Conservation (phyloP, 2,888 invertebrate species). For the Cephonodes hylas region DNA sequence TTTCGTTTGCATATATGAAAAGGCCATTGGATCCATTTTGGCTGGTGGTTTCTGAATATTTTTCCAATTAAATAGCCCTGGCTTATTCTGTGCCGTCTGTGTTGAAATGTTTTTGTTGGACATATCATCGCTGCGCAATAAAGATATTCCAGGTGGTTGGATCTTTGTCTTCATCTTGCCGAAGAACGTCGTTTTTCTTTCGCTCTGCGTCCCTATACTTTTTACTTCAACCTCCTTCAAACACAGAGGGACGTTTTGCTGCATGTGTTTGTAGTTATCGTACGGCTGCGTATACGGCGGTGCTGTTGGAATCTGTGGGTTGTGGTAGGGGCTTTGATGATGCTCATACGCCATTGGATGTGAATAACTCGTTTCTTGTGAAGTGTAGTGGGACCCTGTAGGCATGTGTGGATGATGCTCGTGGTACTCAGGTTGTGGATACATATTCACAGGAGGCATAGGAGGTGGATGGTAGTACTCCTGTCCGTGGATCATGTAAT, state of each 20-base stretch:
- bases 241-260: slow-evolving; percentile 58
- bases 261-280: slow-evolving; percentile 36
- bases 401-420: slow-evolving; percentile 24
- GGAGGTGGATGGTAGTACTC: slow-evolving; percentile 52
- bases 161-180: slow-evolving; percentile 53
- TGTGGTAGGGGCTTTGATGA: slow-evolving; percentile 18
- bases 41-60: slow-evolving; percentile 43
- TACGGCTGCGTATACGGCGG: slow-evolving; percentile 35
- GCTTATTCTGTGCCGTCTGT: slow-evolving; percentile 35
- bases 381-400: slow-evolving; percentile 8
- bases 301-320: slow-evolving; percentile 30
- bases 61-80: slow-evolving; percentile 50
- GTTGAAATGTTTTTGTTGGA: slow-evolving; percentile 36
- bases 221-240: slow-evolving; percentile 72
- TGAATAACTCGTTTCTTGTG: slow-evolving; percentile 16
- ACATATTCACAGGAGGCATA: slow-evolving; percentile 27
- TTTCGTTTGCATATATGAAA: slow-evolving; percentile 50
- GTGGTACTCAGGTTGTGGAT: slow-evolving; percentile 14
- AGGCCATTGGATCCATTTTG: slow-evolving; percentile 39
- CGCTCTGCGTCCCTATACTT: slow-evolving; percentile 67
- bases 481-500: slow-evolving; percentile 58
- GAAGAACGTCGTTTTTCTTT: slow-evolving; percentile 58
- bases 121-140: slow-evolving; percentile 22
- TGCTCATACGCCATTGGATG: slow-evolving; percentile 18
- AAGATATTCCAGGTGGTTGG: slow-evolving; percentile 27